Conservation (phyloP, 2,113 vertebrate species). For the Psittacara wagleri region DNA sequence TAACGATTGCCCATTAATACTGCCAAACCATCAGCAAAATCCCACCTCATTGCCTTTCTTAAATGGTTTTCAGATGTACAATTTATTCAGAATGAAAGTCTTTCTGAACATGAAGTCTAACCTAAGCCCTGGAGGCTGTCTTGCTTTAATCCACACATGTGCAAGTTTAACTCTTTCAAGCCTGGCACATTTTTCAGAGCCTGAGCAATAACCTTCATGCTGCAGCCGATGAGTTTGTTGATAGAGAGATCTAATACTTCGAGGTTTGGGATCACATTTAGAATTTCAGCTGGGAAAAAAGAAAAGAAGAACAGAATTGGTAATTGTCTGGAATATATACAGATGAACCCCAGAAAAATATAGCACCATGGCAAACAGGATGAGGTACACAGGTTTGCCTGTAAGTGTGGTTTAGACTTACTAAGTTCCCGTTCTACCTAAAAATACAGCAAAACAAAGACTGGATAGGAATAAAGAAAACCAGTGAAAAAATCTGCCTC, state of each 20-base stretch:
- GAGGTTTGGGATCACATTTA: slow-evolving; percentile 70
- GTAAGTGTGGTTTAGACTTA: neutral
- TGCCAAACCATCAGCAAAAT: slow-evolving; percentile 42
- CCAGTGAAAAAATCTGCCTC: neutral
- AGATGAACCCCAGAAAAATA: neutral
- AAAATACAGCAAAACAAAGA: neutral
- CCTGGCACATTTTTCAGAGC: slow-evolving; percentile 70
- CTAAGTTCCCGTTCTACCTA: neutral
- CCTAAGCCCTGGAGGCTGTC: slow-evolving; percentile 76
- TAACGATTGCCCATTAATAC: neutral
- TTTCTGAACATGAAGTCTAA: slow-evolving; percentile 66
- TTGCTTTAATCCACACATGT: slow-evolving; percentile 80
- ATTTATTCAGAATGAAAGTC: slow-evolving; percentile 13
- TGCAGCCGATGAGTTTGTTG: slow-evolving; percentile 76
- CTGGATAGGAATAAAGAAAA: neutral
- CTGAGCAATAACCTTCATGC: slow-evolving; percentile 70
- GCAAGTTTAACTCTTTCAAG: slow-evolving; percentile 79
- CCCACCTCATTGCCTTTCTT: slow-evolving; percentile 38
- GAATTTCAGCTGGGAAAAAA: slow-evolving; percentile 69
- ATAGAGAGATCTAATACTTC: slow-evolving; percentile 85
- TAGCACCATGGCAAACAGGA: neutral
- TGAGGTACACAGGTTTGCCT: neutral
- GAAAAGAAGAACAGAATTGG: neutral
- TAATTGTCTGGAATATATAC: neutral
- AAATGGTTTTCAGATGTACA: slow-evolving; percentile 60